A percentile compares a stretch with the other conserved stretches of the same genome.
Evolutionary conservation across 2,888 invertebrate genomes (phyloP).

Genomic region (Chirona hameri): DNA sequence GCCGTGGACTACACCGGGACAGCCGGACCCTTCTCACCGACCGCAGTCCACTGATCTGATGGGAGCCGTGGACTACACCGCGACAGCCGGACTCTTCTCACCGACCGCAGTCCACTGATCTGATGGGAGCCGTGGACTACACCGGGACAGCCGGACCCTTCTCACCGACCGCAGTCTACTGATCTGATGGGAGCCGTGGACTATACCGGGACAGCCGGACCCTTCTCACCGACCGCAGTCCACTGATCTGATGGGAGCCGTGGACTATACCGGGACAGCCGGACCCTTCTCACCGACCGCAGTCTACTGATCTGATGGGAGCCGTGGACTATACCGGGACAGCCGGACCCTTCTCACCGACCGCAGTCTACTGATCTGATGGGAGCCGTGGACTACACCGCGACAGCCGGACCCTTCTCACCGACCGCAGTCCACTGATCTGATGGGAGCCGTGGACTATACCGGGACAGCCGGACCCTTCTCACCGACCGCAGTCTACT

Average conservation of each 20-base stretch:
- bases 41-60: neutral
- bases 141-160: neutral
- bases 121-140: neutral
- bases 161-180: neutral
- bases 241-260: neutral
- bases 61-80: neutral
- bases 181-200: neutral
- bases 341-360: no score
- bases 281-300: no score
- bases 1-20: neutral
- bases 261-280: no score
- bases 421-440: no score
- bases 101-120: neutral
- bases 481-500: no score
- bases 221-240: neutral
- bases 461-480: no score
- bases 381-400: no score
- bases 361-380: no score
- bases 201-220: neutral
- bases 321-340: no score
- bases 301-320: no score
- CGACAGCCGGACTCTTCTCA: neutral
- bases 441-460: no score
- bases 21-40: neutral
- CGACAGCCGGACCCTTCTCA: no score